phyloP scores from a whole-genome alignment of 2,888 invertebrate species.

The Amiota minor region DNA sequence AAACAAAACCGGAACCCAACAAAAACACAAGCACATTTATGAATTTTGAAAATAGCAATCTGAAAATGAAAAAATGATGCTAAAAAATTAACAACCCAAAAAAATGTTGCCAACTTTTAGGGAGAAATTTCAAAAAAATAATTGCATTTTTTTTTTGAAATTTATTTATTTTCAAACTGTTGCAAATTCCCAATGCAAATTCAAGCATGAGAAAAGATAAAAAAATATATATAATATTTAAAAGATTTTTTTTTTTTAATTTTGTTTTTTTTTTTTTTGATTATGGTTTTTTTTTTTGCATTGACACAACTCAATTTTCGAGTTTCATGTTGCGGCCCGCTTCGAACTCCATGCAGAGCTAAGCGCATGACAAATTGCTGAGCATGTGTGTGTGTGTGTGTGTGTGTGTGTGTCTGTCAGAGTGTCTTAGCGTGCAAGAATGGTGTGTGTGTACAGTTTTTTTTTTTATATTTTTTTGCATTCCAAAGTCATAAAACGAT shows the following conservation, averaged over 20 bases:
- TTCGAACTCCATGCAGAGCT: not conserved
- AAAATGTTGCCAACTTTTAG: constrained; percentile 11
- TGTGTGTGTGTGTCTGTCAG: not conserved
- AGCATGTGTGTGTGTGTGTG: not conserved
- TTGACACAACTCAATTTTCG: constrained; percentile 2
- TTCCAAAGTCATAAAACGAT: no score
- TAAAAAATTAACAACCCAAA: not conserved
- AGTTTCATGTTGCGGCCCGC: not conserved
- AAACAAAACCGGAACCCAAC: not conserved
- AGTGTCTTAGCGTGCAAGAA: not conserved
- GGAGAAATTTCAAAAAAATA: not conserved
- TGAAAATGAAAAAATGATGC: not conserved
- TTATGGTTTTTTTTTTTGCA: not conserved
- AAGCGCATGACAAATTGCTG: constrained; percentile 23
- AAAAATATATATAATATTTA: no score
- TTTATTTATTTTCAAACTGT: not conserved
- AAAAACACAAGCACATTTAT: not conserved
- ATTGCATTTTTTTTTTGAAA: not conserved
- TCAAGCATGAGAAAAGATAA: no score
- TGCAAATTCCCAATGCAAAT: not conserved
- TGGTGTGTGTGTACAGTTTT: not conserved
- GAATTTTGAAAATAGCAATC: no score
- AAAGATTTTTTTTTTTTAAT: not conserved
- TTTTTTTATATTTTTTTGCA: constrained; percentile 15
- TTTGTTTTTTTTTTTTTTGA: constrained; percentile 15